Base-by-base conservation (phyloP, 2,888 invertebrate genomes). In the Aphidoletes aphidimyza region DNA sequence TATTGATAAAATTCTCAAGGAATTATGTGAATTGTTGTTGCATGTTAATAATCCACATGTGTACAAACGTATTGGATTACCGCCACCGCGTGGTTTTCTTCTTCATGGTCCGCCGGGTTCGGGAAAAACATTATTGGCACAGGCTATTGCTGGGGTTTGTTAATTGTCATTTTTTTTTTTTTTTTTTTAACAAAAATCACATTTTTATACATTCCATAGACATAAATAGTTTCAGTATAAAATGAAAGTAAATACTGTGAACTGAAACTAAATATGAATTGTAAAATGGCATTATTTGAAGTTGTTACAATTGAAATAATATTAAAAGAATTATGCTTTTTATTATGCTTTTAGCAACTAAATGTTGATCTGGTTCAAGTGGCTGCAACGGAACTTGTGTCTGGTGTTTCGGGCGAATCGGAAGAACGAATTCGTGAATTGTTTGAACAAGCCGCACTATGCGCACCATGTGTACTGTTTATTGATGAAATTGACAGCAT, bases 401-500 rank as follows among this genome's bases (percentile, higher is more conserved):
- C 96, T 17, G 98, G 98, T 0, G 94, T 99, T 85, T 97, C 98
- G 0, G 99, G 99, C 0, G 98, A 98, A 89, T 97, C 97, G 0
- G 99, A 99, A 90, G 95, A 97, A 88, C 92, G 97, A 87, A 96
- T 99, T 86, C 92, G 98, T 86, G 95, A 97, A 87, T 90, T 98
- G 19, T 99, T 99, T 91, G 95, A 97, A 54, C 93, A 95, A 88
- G 98, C 98, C 0, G 90, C 91, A 85, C 90, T 92, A 84, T 90
- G 92, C 85, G 93, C 96, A 14, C 97, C 97, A 0, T 95, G 96
- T 89, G 93, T 98, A 19, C 90, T 98, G 54, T 98, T 98, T 88
- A 94, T 99, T 86, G 99, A 99, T 90, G 98, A 99, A 91, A 96
- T 99, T 85, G 99, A 99, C 91, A 94, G 97, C n/a, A 95, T 99